Percentiles rank a stretch among this genome's conserved stretches.
Evolutionary conservation across 2,888 invertebrate genomes (phyloP).

Genomic region (Aspidiotus destructor): DNA sequence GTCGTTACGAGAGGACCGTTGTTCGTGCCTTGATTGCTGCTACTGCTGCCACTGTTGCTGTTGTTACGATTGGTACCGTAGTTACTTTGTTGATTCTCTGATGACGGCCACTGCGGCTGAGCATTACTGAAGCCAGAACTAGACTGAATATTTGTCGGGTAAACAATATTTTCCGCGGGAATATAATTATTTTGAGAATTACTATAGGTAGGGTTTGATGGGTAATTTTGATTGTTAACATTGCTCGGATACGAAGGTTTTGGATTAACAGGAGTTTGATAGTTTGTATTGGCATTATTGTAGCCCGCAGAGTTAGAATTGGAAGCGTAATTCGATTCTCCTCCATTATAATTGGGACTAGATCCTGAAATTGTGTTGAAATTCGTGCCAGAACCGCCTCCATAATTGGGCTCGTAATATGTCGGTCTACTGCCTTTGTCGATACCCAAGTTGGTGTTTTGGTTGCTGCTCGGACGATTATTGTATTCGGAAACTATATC

Average conservation of each 20-base stretch:
- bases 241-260: neutral
- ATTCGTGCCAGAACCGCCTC: neutral
- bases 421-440: neutral
- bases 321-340: neutral
- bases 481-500: neutral
- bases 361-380: too few relatives aligned
- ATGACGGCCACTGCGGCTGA: neutral
- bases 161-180: neutral
- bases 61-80: neutral
- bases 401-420: neutral
- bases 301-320: neutral
- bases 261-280: neutral
- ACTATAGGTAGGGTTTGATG: neutral
- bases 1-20: neutral
- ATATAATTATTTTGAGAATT: neutral
- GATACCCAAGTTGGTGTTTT: neutral
- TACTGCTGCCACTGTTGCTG: neutral
- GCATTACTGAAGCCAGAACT: neutral
- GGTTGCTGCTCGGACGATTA: neutral
- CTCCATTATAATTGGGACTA: too few relatives aligned
- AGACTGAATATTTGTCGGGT: neutral
- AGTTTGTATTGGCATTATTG: neutral
- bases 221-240: neutral
- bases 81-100: neutral
- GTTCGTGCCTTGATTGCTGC: neutral